Conservation (phyloP, 1,140 invertebrate species). For the Calephelis nemesis region DNA sequence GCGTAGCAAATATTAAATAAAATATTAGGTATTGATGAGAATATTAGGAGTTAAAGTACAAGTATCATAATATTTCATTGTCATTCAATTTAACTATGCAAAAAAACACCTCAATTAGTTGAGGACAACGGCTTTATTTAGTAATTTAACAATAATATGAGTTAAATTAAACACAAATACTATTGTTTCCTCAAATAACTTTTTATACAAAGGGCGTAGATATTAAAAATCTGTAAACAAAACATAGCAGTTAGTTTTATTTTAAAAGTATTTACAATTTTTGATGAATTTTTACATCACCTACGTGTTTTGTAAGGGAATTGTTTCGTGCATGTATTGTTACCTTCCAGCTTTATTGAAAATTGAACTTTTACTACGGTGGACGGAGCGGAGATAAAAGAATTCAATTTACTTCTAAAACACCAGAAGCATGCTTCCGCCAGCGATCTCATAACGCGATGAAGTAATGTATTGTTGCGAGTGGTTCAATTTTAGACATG, state of each 20-base stretch:
- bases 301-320: not conserved
- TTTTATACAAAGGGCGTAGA: too few relatives aligned
- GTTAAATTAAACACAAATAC: too few relatives aligned
- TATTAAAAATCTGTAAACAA: not conserved
- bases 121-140: too few relatives aligned
- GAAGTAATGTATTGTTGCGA: not conserved
- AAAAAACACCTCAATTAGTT: too few relatives aligned
- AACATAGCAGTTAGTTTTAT: not conserved
- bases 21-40: too few relatives aligned
- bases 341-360: conserved; percentile 1
- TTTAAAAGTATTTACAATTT: not conserved
- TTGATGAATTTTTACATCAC: not conserved
- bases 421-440: conserved; percentile 1
- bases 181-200: too few relatives aligned
- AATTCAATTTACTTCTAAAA: conserved; percentile 12
- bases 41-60: too few relatives aligned
- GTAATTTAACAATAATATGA: too few relatives aligned
- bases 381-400: conserved; percentile 1
- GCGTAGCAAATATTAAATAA: too few relatives aligned
- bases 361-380: conserved; percentile 4
- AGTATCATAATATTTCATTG: too few relatives aligned
- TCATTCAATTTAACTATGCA: too few relatives aligned
- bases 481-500: too few relatives aligned
- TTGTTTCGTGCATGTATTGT: conserved; percentile 9
- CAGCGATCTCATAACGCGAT: conserved; percentile 4